Base-by-base conservation (phyloP, 1,140 invertebrate species). In the Panagrolaimus sp. region DNA sequence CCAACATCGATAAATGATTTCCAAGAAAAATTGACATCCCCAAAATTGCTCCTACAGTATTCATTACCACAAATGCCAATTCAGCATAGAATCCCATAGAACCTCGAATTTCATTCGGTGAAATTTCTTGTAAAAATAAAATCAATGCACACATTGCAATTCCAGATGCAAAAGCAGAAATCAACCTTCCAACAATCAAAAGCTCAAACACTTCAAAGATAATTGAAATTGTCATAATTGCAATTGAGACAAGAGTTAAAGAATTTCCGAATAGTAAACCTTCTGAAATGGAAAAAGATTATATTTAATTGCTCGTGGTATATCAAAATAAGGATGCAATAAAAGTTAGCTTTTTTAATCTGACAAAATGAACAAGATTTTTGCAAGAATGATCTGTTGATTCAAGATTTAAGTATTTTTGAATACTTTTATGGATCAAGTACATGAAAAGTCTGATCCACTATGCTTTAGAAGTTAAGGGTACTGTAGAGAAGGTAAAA, bases 21-120 rank as follows among this genome's bases (percentile, higher is more conserved):
- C 76, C 76, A 2, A 78, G 63, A n/a, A 78, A 28, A 9, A 65
- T 7, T 10, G 63, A 47, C 76, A 78, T 78, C 64, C 76, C 76
- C 24, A 71, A 67, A 2, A 78, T 24, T 1, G 47, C 74, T 28
- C 76, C 76, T 5, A 74, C 64, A 5, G 71, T 62, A 73, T 77
- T 78, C 45, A 65, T 75, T 1, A 76, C 47, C 9, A 78, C 76
- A 43, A 78, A 77, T 2, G 76, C 69, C 73, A 78, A 67, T 45
- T 78, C 76, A 5, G 76, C 76, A 63, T 72, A 78, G 73, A 77
- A 78, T 6, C 69, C 70, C 64, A 78, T 73, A 1, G 55, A 21
- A 6, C 76, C 76, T 21, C 75, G 68, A n/a, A 78, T 69, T 46
- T 69, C 43, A 14, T 48, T 47, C 4, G 76, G 76, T 14, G 71